phyloP scores from a whole-genome alignment of 1,140 invertebrate genomes.

The Drosophila kohkoa region DNA sequence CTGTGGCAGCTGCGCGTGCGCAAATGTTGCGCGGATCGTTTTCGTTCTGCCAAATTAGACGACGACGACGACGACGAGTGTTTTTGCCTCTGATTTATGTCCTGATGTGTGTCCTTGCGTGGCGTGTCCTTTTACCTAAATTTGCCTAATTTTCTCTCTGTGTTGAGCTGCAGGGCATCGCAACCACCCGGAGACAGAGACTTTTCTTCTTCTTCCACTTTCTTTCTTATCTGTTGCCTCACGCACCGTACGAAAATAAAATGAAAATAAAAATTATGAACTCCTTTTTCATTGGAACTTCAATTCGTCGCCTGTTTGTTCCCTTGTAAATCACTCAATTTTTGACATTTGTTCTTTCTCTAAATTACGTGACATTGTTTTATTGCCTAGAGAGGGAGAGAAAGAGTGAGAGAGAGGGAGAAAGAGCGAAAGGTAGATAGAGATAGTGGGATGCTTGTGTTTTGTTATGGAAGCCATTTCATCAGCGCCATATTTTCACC shows the following conservation, averaged over 20 bases:
- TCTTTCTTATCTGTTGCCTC: slow-evolving; percentile 58
- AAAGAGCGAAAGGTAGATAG: neutral
- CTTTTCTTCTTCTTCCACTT: slow-evolving; percentile 34
- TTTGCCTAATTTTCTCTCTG: slow-evolving; percentile 63
- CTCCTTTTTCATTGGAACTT: slow-evolving; percentile 71
- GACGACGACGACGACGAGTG: slow-evolving; percentile 21
- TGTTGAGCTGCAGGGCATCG: slow-evolving; percentile 26
- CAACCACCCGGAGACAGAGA: slow-evolving; percentile 29
- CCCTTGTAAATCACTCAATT: slow-evolving; percentile 83
- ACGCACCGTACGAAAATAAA: slow-evolving; percentile 25
- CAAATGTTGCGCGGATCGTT: slow-evolving; percentile 62
- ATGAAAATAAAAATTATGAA: slow-evolving; percentile 72
- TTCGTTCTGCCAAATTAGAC: slow-evolving; percentile 77
- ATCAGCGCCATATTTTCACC: slow-evolving; percentile 53
- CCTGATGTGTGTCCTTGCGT: slow-evolving; percentile 34
- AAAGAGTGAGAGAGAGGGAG: slow-evolving; percentile 6
- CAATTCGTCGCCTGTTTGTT: slow-evolving; percentile 17
- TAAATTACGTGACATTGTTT: slow-evolving; percentile 84
- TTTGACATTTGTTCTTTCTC: slow-evolving; percentile 75
- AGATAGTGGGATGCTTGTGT: slow-evolving; percentile 31
- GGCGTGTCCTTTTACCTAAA: slow-evolving; percentile 64
- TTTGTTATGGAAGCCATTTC: slow-evolving; percentile 66
- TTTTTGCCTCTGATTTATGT: slow-evolving; percentile 66
- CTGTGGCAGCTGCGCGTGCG: slow-evolving; percentile 68
- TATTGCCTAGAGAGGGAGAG: slow-evolving; percentile 47